Evolutionary conservation across 1,140 invertebrate genomes (phyloP).

Genomic region (Achroia grisella): DNA sequence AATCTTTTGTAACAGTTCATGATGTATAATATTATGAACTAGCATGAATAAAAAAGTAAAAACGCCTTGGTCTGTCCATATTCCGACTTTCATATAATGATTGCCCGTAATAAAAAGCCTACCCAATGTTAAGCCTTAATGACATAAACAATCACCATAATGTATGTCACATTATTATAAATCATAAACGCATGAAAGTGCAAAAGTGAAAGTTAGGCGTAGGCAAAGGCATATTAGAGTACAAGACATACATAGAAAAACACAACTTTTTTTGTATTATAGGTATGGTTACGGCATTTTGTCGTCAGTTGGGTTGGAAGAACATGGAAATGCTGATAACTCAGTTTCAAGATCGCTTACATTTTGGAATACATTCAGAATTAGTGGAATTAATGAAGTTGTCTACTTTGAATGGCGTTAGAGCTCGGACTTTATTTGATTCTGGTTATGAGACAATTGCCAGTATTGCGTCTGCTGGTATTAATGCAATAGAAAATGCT

Average conservation of each 20-base stretch:
- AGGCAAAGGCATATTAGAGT: neutral
- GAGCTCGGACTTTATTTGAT: constrained; percentile 90
- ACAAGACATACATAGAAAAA: neutral
- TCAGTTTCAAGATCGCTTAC: constrained; percentile 94
- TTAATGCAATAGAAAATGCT: constrained; percentile 82
- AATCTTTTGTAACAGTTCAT: neutral
- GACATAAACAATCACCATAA: too few relatives aligned
- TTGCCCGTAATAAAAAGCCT: too few relatives aligned
- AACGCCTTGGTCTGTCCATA: too few relatives aligned
- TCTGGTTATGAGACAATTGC: constrained; percentile 86
- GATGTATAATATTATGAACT: neutral
- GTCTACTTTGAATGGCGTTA: constrained; percentile 86
- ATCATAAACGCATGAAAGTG: too few relatives aligned
- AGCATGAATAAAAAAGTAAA: too few relatives aligned
- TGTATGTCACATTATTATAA: too few relatives aligned
- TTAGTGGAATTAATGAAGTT: constrained; percentile 93
- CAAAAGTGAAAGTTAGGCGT: too few relatives aligned
- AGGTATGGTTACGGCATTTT: constrained; percentile 96
- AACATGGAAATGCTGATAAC: constrained; percentile 91
- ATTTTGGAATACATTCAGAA: constrained; percentile 95
- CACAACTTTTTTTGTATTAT: constrained; percentile 20
- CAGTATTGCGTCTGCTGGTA: constrained; percentile 83
- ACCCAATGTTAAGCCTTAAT: too few relatives aligned
- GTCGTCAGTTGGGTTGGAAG: constrained; percentile 93
- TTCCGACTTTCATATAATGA: too few relatives aligned